These are phyloP conservation scores for Paratilapia polleni DNA, from an alignment of 2,113 vertebrate species.

Conservation along the genomic window DNA sequence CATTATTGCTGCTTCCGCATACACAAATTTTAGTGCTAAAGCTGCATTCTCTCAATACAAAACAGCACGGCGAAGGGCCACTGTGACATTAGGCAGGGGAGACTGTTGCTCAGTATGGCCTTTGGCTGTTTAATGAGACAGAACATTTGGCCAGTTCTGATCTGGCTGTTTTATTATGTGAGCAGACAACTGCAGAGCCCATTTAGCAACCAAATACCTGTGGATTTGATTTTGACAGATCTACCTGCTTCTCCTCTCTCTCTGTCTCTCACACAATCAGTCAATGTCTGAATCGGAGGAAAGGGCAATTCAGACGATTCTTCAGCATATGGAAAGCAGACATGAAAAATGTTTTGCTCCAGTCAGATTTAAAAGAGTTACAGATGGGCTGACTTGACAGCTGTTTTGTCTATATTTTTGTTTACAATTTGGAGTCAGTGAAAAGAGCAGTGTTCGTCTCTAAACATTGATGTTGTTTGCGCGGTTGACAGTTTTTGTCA, in stretches of 20 bases:
- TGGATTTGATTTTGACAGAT: slow-evolving; percentile 55
- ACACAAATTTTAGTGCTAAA: not conserved
- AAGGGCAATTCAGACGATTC: not conserved
- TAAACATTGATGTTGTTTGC: not conserved
- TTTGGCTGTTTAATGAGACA: slow-evolving; percentile 66
- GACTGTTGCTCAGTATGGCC: slow-evolving; percentile 41
- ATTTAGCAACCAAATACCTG: slow-evolving; percentile 65
- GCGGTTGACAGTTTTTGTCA: slow-evolving; percentile 9
- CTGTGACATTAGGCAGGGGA: slow-evolving; percentile 14
- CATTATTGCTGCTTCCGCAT: not conserved
- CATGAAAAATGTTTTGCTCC: not conserved
- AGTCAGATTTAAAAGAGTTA: not conserved
- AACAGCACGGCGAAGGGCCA: not conserved
- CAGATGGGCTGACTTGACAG: slow-evolving; percentile 9
- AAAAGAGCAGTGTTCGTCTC: slow-evolving; percentile 6
- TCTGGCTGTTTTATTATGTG: slow-evolving; percentile 59
- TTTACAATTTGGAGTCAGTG: slow-evolving; percentile 13
- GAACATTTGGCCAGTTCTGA: slow-evolving; percentile 60
- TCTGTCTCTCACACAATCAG: slow-evolving; percentile 35
- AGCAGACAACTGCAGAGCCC: slow-evolving; percentile 50
- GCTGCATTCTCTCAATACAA: not conserved
- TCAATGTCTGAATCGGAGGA: slow-evolving; percentile 25
- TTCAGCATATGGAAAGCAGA: not conserved
- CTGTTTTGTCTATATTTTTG: slow-evolving; percentile 12
- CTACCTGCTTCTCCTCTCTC: slow-evolving; percentile 16